A percentile compares a stretch with the other conserved stretches of the same genome.
These are phyloP conservation scores for Neopipo cinnamomea DNA, from an alignment of 2,113 vertebrate genomes.

Conservation along the genomic window DNA sequence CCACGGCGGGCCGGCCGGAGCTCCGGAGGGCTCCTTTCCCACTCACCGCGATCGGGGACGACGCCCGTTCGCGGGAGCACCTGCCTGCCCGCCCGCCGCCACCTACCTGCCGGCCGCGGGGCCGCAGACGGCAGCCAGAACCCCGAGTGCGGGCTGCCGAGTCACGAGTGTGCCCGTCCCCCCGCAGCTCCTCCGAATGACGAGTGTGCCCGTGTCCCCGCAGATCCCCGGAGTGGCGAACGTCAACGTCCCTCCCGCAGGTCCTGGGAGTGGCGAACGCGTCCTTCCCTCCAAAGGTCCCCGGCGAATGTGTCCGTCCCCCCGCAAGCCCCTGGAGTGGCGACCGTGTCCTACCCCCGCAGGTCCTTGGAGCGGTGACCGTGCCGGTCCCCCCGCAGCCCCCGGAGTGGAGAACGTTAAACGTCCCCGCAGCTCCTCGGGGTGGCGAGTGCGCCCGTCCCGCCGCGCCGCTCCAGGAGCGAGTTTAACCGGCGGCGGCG, in stretches of 20 bases:
- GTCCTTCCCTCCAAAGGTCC: not conserved
- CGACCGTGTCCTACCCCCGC: not conserved
- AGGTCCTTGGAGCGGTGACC: not conserved
- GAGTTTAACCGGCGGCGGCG: constrained; percentile 5
- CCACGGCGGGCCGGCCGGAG: too few species aligned
- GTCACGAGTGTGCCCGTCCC: not conserved
- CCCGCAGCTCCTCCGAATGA: not conserved
- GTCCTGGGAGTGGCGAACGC: not conserved
- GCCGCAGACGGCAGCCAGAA: not conserved
- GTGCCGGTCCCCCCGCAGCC: not conserved
- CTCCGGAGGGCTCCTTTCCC: not conserved
- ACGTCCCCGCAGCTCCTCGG: not conserved
- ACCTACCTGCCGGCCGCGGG: not conserved
- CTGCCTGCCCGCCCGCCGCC: not conserved
- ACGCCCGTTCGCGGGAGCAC: not conserved
- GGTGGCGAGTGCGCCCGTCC: not conserved
- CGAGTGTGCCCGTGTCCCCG: too few species aligned
- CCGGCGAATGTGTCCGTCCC: not conserved
- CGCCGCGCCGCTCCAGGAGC: not conserved
- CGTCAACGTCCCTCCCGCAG: not conserved
- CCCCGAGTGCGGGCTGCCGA: not conserved
- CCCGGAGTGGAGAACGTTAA: not conserved
- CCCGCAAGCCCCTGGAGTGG: not conserved
- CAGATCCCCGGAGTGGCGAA: not conserved
- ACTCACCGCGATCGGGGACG: rapidly evolving